phyloP scores from a whole-genome alignment of 2,113 vertebrate genomes.

The Mesembrinibis cayennensis region DNA sequence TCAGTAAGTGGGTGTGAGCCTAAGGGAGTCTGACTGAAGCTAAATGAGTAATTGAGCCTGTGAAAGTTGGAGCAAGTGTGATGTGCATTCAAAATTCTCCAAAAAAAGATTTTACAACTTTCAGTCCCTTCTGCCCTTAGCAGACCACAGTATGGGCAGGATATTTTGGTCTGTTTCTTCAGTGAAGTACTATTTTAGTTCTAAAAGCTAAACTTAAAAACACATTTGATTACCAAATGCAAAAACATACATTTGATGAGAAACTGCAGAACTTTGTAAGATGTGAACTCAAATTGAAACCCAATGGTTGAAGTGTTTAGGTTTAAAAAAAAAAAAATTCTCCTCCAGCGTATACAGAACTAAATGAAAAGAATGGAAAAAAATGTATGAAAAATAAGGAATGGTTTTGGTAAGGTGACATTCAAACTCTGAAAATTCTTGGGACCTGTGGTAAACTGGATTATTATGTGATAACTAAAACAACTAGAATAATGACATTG shows the following conservation, averaged over 20 bases:
- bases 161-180: not conserved
- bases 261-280: not conserved
- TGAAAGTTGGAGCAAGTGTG: not conserved
- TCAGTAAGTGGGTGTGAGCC: not conserved
- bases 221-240: not conserved
- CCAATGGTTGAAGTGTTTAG: not conserved
- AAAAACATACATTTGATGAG: not conserved
- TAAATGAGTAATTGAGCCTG: not conserved
- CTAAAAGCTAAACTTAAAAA: not conserved
- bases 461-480: not conserved
- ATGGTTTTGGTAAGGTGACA: not conserved
- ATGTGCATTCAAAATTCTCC: not conserved
- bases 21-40: not conserved
- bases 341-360: not conserved
- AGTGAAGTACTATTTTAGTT: not conserved
- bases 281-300: not conserved
- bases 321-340: not conserved
- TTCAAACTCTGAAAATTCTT: not conserved
- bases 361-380: not conserved
- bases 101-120: not conserved
- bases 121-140: not conserved
- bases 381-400: not conserved
- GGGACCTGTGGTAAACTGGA: not conserved
- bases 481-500: not conserved
- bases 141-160: not conserved